These are phyloP conservation scores for Phaethornis superciliosus DNA, from an alignment of 2,113 vertebrate genomes.

Conservation along the genomic window DNA sequence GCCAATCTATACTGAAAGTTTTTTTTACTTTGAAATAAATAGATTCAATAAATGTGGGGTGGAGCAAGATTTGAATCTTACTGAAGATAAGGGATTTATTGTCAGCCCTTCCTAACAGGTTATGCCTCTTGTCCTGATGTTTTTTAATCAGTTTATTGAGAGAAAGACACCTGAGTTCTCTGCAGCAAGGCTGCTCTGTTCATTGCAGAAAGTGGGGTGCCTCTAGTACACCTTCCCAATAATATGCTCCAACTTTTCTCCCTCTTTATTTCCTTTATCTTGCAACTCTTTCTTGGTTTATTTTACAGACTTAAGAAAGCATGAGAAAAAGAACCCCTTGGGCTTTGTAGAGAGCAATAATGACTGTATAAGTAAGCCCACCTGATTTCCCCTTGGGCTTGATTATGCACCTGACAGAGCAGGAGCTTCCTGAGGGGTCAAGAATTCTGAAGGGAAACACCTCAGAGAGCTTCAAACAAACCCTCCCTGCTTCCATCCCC, in stretches of 20 bases:
- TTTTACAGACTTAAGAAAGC: neutral
- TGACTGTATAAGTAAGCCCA: neutral
- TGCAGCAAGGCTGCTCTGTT: neutral
- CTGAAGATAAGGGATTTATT: slow-evolving; percentile 24
- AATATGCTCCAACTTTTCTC: neutral
- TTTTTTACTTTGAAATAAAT: slow-evolving; percentile 37
- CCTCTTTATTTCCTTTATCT: neutral
- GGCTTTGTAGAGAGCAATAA: slow-evolving; percentile 15
- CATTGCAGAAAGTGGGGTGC: neutral
- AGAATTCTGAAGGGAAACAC: neutral
- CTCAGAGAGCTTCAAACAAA: neutral
- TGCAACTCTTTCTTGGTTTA: neutral
- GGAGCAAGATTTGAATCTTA: slow-evolving; percentile 28
- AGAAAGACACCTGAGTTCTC: neutral
- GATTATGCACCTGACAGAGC: neutral
- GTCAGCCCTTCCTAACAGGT: neutral
- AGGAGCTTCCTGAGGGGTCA: slow-evolving; percentile 19
- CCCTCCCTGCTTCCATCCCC: neutral
- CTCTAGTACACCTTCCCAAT: neutral
- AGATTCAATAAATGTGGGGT: neutral
- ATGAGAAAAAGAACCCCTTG: neutral
- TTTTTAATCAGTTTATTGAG: neutral
- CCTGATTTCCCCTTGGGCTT: neutral
- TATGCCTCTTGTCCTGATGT: neutral
- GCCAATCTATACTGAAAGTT: neutral